Base-by-base conservation (phyloP, 2,797 vertebrate genomes). In the Enteromius mattozi region DNA sequence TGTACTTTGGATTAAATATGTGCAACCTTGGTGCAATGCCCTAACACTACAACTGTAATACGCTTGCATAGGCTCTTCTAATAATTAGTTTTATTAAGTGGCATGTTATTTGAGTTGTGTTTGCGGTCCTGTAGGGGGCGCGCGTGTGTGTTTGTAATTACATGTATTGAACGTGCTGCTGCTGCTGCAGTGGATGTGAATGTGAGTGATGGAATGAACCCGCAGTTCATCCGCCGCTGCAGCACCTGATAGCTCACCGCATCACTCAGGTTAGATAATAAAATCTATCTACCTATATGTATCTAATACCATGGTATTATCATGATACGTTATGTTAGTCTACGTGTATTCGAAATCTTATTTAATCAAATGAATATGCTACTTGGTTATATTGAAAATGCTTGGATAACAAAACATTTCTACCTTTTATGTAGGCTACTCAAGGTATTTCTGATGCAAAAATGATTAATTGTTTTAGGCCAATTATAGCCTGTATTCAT, bases 111-210 rank as follows among this genome's bases (percentile, higher is more conserved):
- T 7, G 74, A 35, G 49, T 37, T 56, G 30, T 59, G 33, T 33
- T 49, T 69, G n/a, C 6, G 33, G 66, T 71, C 92, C 93, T 87
- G 91, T 89, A 88, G 66, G 85, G 85, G 94, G 91, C 92, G 84
- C 75, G 37, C 24, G 0, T 75, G 63, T 68, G 14, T 51, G 88
- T 86, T 85, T 80, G 88, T 78, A 54, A 65, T 85, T 72, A 63
- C 51, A 75, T 40, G 81, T 82, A 66, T 3, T 37, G 80, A 86
- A 86, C 33, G 86, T 80, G 85, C 83, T 70, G 70, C 19, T 90
- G 91, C 93, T 83, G 94, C 94, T n/a, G n/a, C n/a, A 94, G 91
- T 81, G 76, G 51, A 49, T 72, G 83, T 69, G 74, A 30, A 16
- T 92, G 91, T 90, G 61, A 80, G 68, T 80, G 85, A 75, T 85